phyloP scores from a whole-genome alignment of 2,113 vertebrate species.

The Hydrochoerus hydrochaeris region DNA sequence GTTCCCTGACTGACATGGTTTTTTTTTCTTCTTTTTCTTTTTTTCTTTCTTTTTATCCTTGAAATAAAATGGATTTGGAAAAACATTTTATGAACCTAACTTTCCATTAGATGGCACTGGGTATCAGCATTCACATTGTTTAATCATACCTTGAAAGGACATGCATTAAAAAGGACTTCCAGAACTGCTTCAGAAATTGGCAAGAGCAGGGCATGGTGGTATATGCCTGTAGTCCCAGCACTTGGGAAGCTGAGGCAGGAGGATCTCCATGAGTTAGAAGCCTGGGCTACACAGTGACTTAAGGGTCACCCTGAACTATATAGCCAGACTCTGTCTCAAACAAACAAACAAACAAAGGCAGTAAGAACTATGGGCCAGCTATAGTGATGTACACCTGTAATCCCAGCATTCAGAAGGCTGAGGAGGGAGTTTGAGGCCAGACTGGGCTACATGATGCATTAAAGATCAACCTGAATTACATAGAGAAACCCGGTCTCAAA shows the following conservation, averaged over 20 bases:
- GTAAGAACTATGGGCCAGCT: background rate
- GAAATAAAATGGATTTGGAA: no score
- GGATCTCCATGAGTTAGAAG: background rate
- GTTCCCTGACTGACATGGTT: no score
- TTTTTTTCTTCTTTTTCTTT: no score
- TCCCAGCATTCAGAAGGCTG: background rate
- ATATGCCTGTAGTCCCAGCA: background rate
- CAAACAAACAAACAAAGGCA: no score
- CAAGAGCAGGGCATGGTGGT: background rate
- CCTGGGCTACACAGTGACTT: background rate
- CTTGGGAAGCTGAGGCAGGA: background rate
- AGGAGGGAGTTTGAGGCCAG: background rate
- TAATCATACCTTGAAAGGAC: background rate
- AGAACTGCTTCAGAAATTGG: background rate
- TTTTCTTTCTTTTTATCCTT: no score
- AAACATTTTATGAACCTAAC: background rate
- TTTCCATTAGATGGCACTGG: background rate
- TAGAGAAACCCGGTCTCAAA: background rate
- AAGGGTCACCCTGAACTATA: background rate
- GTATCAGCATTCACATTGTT: background rate
- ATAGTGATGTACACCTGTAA: background rate
- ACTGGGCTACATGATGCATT: background rate
- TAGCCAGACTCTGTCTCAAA: background rate
- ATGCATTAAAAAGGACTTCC: background rate
- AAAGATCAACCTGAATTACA: no score